Base-by-base conservation (phyloP, 2,888 invertebrate genomes). In the Branchellion lobata region DNA sequence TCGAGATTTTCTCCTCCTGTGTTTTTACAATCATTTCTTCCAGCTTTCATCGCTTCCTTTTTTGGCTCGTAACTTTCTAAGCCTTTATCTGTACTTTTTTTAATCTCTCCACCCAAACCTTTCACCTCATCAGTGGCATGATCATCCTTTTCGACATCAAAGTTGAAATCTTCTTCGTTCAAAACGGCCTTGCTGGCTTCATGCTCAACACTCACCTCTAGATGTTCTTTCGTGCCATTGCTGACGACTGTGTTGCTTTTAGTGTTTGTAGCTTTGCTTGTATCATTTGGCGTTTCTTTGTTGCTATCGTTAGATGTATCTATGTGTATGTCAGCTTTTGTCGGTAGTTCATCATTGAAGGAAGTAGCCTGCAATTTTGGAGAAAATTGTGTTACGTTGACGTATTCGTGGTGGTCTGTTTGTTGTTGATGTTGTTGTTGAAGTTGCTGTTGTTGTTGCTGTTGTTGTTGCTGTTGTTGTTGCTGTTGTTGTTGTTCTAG, bases 161-260 rank as follows among this genome's bases (percentile, higher is more conserved):
- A 77, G 14, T 34, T 34, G 36, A 77, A 77, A 65, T 77, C 77
- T 18, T 77, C 77, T n/a, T 77, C 77, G 24, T 34, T 77, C 21
- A 77, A 31, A 33, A 51, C 65, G 1, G 77, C 77, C 31, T 29
- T 29, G 24, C 24, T 57, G 3, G 77, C 77, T 34, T 29, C 34
- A 24, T 61, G 33, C 11, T 29, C 65, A 21, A 34, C 61, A 24
- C 5, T n/a, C 61, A 18, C n/a, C 8, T 47, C 47, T 47, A 14
- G 11, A 14, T 47, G 8, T 57, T 57, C 61, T 57, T 14, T 18
- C 5, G 61, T n/a, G 24, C 24, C n/a, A 57, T 40, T 40, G 40
- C 40, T n/a, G n/a, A n/a, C n/a, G n/a, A n/a, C n/a, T n/a, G n/a
- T n/a, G n/a, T n/a, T n/a, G n/a, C n/a, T n/a, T n/a, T n/a, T n/a